Conservation (phyloP, 2,113 vertebrate species). For the Tenrec ecaudatus region DNA sequence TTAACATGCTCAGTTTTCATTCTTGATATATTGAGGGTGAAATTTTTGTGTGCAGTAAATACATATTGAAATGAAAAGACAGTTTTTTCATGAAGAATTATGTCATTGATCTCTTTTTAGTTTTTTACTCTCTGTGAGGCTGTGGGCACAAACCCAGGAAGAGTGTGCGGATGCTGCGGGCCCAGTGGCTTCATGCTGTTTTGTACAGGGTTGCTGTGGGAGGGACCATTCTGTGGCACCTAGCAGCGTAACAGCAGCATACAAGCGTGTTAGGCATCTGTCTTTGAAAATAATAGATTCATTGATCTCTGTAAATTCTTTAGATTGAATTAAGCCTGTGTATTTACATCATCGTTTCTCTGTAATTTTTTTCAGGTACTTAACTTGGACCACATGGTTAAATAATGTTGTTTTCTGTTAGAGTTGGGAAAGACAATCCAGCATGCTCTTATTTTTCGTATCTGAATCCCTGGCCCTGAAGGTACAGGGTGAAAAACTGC, state of each 20-base stretch:
- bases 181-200: too few relatives aligned
- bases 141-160: background rate
- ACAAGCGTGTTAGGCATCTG: background rate
- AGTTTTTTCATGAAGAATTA: background rate
- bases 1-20: background rate
- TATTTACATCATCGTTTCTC: conserved; percentile 1
- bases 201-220: too few relatives aligned
- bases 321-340: conserved; percentile 22
- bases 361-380: background rate
- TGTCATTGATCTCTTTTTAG: conserved; percentile 1
- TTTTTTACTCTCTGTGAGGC: background rate
- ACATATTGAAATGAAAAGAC: conserved; percentile 43
- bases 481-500: background rate
- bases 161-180: too few relatives aligned
- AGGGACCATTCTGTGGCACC: too few relatives aligned
- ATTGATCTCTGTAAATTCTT: background rate
- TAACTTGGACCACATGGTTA: background rate
- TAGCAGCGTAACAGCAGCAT: too few relatives aligned
- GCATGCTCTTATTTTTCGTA: conserved; percentile 18
- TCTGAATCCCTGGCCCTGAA: background rate
- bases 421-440: conserved; percentile 16
- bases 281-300: conserved; percentile 41
- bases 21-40: background rate
- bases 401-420: conserved; percentile 33
- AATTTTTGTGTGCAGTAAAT: conserved; percentile 15